Percentiles rank a stretch among this genome's conserved stretches.
Conservation (phyloP, 2,113 vertebrate genomes). For the Acrocephalus arundinaceus region DNA sequence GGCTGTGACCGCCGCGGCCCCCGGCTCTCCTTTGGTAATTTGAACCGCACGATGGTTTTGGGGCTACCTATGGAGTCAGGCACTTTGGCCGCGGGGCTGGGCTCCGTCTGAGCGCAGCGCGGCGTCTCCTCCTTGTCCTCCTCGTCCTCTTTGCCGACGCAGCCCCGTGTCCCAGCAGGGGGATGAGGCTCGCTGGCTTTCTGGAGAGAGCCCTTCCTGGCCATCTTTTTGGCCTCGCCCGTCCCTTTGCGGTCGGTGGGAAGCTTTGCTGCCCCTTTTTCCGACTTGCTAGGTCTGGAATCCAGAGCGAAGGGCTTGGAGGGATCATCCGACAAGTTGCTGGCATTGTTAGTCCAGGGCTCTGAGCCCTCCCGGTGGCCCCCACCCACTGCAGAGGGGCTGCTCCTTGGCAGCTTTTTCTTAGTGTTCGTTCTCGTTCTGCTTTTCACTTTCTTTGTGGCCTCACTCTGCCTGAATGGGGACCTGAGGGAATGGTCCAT, state of each 20-base stretch:
- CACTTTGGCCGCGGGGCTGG: constrained; percentile 75
- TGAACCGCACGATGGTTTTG: constrained; percentile 76
- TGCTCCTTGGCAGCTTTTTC: constrained; percentile 68
- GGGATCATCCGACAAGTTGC: constrained; percentile 51
- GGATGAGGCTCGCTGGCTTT: constrained; percentile 81
- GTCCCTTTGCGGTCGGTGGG: constrained; percentile 37
- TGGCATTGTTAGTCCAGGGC: constrained; percentile 62
- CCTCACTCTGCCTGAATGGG: constrained; percentile 85
- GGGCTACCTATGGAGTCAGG: constrained; percentile 75
- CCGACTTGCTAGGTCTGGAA: constrained; percentile 54
- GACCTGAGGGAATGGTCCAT: constrained; percentile 92
- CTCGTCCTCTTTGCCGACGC: constrained; percentile 3
- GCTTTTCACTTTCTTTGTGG: constrained; percentile 81
- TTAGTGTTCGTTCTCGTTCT: constrained; percentile 78
- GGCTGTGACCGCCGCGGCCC: constrained; percentile 66
- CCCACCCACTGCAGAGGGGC: constrained; percentile 22
- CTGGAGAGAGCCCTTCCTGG: constrained; percentile 74
- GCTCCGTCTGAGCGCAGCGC: constrained; percentile 32
- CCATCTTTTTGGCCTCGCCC: constrained; percentile 53
- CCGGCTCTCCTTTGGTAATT: constrained; percentile 81
- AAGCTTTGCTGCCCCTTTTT: constrained; percentile 58
- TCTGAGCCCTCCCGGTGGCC: constrained; percentile 44
- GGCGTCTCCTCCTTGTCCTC: constrained; percentile 57
- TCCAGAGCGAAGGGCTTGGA: constrained; percentile 64
- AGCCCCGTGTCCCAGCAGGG: constrained; percentile 68